Evolutionary conservation across 2,113 vertebrate genomes (phyloP), one percentile per base, ranked within the genome.

Genomic region (Probosciger aterrimus): DNA sequence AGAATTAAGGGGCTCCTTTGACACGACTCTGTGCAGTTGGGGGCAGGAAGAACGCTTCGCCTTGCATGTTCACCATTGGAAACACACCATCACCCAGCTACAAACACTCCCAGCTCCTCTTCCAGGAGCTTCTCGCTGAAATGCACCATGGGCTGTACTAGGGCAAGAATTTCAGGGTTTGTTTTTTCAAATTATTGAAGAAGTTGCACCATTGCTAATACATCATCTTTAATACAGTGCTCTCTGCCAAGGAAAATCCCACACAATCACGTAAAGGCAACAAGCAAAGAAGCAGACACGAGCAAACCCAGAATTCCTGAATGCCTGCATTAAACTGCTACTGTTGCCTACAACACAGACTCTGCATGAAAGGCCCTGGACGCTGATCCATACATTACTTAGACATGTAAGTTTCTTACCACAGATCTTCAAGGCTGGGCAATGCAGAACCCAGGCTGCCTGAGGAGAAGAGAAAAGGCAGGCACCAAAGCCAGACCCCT

Each of bases 301-400:
- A 95, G 86, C 86, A 94, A 96, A 93, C 49, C 18, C 93, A 92
- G 77, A 73, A 91, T 95, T 96, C 83, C 83, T 95, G 77, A 87
- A 73, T 69, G 70, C 65, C 84, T 93, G 44, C 5, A 6, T 91
- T 91, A 57, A 28, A 5, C 31, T 73, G 88, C 93, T 93, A 95
- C 90, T 87, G 93, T 73, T 95, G 77, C 80, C 52, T 92, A 64
- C 70, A 94, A 79, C 52, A 57, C 65, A 69, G 68, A 59, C 62
- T 43, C 55, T 80, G 59, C 80, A 82, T 76, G 69, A 94, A 91
- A 94, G 81, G 64, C n/a, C 22, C 23, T 1, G 0, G 63, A 55
- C 0, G 1, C 44, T 50, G 37, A 85, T 79, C 63, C 28, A 70
- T 79, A 63, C 31, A 27, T 92, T 88, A 94, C 68, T 84, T 79